A percentile compares a stretch with the other conserved stretches of the same genome.
Conservation (phyloP, 2,797 vertebrate species). For the Pipistrellus pygmaeus region DNA sequence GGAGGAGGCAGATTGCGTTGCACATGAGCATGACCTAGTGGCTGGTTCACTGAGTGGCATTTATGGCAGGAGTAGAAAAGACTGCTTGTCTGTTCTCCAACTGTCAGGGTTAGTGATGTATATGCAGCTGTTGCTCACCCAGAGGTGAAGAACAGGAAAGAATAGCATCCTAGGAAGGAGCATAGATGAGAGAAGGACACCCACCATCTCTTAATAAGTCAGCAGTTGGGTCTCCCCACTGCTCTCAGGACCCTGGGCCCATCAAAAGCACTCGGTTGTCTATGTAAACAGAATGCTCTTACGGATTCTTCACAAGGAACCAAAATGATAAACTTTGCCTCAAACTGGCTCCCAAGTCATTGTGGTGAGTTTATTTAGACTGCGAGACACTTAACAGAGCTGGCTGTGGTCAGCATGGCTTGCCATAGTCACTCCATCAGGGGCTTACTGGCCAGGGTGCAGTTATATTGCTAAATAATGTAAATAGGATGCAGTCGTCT, state of each 20-base stretch:
- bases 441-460: neutral
- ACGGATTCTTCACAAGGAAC: conserved; percentile 84
- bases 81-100: conserved; percentile 77
- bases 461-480: neutral
- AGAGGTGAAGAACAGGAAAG: conserved; percentile 60
- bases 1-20: conserved; percentile 83
- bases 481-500: neutral
- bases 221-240: conserved; percentile 49
- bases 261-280: conserved; percentile 74
- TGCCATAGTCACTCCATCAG: conserved; percentile 1
- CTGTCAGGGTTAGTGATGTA: conserved; percentile 66
- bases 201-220: neutral
- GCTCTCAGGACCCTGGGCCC: conserved; percentile 44
- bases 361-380: conserved; percentile 77
- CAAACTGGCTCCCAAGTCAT: conserved; percentile 72
- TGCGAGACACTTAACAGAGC: conserved; percentile 71
- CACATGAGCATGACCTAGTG: conserved; percentile 91
- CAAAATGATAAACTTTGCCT: conserved; percentile 78
- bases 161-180: conserved; percentile 43
- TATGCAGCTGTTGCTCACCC: conserved; percentile 48
- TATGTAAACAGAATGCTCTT: conserved; percentile 82
- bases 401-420: conserved; percentile 48
- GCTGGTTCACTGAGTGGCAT: conserved; percentile 87
- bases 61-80: conserved; percentile 83
- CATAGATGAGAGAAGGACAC: neutral